Conservation (phyloP, 2,888 invertebrate species). For the Drosophila putrida region DNA sequence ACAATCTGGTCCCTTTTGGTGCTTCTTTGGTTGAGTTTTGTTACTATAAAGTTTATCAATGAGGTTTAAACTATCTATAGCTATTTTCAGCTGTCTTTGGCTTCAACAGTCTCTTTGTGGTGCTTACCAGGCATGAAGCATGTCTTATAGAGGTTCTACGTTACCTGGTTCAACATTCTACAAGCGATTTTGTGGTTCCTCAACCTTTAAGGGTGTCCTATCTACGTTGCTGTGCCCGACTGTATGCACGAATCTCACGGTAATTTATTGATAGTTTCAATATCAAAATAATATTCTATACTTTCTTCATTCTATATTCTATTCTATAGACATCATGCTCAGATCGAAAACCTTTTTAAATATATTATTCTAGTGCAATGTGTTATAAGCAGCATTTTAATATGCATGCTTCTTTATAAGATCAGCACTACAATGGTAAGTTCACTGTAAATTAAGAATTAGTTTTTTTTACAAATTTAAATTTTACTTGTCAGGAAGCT, state of each 20-base stretch:
- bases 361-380: conserved; percentile 74
- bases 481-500: conserved; percentile 47
- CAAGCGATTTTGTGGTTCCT: conserved; percentile 61
- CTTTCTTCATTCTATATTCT: too few relatives aligned
- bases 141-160: conserved; percentile 70
- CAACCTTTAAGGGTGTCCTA: conserved; percentile 53
- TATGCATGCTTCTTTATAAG: conserved; percentile 77
- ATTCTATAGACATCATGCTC: conserved; percentile 60
- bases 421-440: conserved; percentile 71
- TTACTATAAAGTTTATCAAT: too few relatives aligned
- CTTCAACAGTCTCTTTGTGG: conserved; percentile 75
- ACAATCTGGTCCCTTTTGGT: conserved; percentile 66
- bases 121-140: conserved; percentile 68
- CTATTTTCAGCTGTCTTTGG: conserved; percentile 62
- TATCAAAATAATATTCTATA: neutral
- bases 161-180: conserved; percentile 67
- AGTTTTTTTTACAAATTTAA: neutral
- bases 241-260: conserved; percentile 69
- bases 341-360: conserved; percentile 67
- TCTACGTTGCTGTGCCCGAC: conserved; percentile 66
- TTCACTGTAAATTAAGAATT: neutral
- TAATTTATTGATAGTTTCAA: conserved; percentile 15
- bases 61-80: neutral
- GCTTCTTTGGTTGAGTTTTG: conserved; percentile 55
- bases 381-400: conserved; percentile 64